Percentiles rank a stretch among this genome's conserved stretches.
Conservation (phyloP, 2,113 vertebrate genomes). For the Cololabis saira region DNA sequence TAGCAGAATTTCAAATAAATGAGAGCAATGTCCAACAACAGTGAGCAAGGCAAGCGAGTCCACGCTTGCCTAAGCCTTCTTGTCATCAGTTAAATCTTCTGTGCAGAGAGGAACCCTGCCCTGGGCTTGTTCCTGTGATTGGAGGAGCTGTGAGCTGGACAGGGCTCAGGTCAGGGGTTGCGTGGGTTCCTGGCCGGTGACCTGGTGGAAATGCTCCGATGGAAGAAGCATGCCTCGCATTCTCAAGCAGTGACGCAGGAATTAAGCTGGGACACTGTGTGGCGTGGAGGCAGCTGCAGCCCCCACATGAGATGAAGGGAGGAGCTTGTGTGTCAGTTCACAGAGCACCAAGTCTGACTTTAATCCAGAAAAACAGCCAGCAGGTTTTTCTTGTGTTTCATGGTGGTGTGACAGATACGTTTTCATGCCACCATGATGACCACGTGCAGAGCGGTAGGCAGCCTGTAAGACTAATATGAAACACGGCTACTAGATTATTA, state of each 20-base stretch:
- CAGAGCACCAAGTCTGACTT: too few species aligned
- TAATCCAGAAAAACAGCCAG: too few species aligned
- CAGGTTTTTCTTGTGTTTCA: too few species aligned
- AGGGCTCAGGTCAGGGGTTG: constrained; percentile 46
- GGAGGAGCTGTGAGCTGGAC: constrained; percentile 23
- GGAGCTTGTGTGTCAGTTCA: neutral
- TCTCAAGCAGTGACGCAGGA: constrained; percentile 40
- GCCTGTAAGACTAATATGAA: too few species aligned
- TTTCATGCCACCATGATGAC: too few species aligned
- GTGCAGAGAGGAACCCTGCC: neutral
- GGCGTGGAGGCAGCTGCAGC: neutral
- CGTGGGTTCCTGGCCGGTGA: constrained; percentile 31
- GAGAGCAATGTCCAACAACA: neutral
- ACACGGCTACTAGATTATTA: too few species aligned
- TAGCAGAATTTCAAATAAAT: constrained; percentile 21
- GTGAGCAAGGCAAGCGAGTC: constrained; percentile 14
- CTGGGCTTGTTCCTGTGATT: constrained; percentile 21
- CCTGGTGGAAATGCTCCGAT: constrained; percentile 32
- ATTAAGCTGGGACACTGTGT: constrained; percentile 1
- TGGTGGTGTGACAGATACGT: too few species aligned
- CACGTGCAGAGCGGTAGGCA: too few species aligned
- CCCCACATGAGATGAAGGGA: neutral
- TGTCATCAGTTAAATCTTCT: constrained; percentile 2
- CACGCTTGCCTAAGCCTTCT: constrained; percentile 6
- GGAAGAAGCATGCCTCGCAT: constrained; percentile 56